A percentile compares a stretch with the other conserved stretches of the same genome.
Evolutionary conservation across 2,113 vertebrate genomes (phyloP).

Genomic region (Cinclus cinclus): DNA sequence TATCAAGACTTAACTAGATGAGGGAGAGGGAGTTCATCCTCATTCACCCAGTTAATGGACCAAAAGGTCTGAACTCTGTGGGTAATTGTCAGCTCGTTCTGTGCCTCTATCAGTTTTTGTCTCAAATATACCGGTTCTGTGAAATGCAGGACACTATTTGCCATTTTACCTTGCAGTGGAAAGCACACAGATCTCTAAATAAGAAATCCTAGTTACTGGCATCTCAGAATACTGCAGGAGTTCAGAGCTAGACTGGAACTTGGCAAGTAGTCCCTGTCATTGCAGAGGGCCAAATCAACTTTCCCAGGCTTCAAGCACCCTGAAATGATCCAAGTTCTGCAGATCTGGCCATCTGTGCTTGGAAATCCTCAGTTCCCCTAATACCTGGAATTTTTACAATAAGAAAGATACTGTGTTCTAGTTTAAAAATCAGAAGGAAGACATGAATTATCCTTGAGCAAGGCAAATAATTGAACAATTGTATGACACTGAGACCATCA

Average conservation of each 20-base stretch:
- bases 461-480: background rate
- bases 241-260: constrained; percentile 63
- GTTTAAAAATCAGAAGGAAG: constrained; percentile 1
- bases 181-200: constrained; percentile 52
- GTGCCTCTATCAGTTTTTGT: background rate
- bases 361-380: constrained; percentile 53
- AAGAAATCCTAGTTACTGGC: constrained; percentile 53
- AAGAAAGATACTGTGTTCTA: constrained; percentile 13
- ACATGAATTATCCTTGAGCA: background rate
- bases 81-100: background rate
- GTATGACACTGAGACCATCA: background rate
- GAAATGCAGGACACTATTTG: background rate
- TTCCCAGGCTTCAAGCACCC: constrained; percentile 60
- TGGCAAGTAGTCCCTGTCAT: constrained; percentile 55
- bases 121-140: background rate
- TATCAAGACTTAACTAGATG: background rate
- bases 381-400: constrained; percentile 57
- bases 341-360: constrained; percentile 65
- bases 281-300: constrained; percentile 64
- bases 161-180: constrained; percentile 18
- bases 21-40: background rate
- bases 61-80: background rate
- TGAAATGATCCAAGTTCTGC: constrained; percentile 58
- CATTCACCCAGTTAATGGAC: background rate
- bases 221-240: constrained; percentile 44